Conservation (phyloP, 2,797 vertebrate genomes). For the Thalassophryne amazonica region DNA sequence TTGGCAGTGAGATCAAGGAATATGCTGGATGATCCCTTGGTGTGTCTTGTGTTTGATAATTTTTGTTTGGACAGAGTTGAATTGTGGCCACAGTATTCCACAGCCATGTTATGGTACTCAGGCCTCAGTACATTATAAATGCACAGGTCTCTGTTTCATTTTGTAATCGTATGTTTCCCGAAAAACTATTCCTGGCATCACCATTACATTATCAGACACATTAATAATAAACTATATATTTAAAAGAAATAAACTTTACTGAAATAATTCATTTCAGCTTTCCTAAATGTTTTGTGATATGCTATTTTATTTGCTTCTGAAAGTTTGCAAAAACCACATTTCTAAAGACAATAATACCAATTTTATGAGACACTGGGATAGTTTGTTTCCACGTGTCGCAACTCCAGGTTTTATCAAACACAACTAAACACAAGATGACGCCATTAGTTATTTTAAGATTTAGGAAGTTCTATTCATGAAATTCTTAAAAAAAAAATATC, state of each 20-base stretch:
- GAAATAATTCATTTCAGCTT: neutral
- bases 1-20: constrained; percentile 16
- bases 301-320: neutral
- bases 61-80: constrained; percentile 5
- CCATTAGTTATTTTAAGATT: too few relatives aligned
- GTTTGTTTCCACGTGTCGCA: too few relatives aligned
- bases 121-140: constrained; percentile 25
- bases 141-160: constrained; percentile 23
- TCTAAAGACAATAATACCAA: constrained; percentile 2
- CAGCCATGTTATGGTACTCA: constrained; percentile 16
- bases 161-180: constrained; percentile 3
- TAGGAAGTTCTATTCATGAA: too few relatives aligned
- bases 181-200: constrained; percentile 9
- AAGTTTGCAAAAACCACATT: neutral
- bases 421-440: too few relatives aligned
- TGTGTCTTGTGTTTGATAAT: constrained; percentile 1
- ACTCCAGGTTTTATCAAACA: too few relatives aligned
- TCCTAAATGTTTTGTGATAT: neutral
- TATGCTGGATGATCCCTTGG: neutral
- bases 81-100: constrained; percentile 7
- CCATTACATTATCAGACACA: neutral
- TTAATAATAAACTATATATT: constrained; percentile 1
- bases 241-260: too few relatives aligned
- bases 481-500: too few relatives aligned
- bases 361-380: neutral